Evolutionary conservation across 2,888 invertebrate genomes (phyloP), one percentile per base, ranked within the genome.

Genomic region (Neria commutata): DNA sequence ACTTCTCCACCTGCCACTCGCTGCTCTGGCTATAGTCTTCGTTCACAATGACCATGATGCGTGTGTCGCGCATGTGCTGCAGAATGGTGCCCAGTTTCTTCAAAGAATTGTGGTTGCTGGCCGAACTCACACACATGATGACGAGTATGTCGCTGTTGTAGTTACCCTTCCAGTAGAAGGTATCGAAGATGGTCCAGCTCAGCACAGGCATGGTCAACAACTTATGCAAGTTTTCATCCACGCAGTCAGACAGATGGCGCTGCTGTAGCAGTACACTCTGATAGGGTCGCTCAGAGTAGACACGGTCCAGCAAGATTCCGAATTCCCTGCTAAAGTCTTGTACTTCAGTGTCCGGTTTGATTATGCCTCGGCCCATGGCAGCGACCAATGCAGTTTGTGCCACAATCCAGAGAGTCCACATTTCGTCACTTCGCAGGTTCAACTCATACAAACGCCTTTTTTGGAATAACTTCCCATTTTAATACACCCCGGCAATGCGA

Each of bases 1-100:
- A n/a, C 2, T 1, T 4, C 2, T 8, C 16, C 3, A 68, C 11
- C n/a, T n/a, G n/a, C n/a, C n/a, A 4, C 26, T 14, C 2, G 40
- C 17, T 14, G 5, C n/a, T 16, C n/a, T 5, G 14, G 16, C 3
- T 14, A 25, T 34, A 14, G 0, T 57, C 40, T 11, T 16, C 29
- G 16, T 24, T 8, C 1, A 56, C 5, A 4, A 71, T 8, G 1
- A 75, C 46, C 14, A 74, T n/a, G 0, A 61, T 62, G 16, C 57
- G 49, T 2, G 63, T 65, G 5, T 57, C 50, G 1, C 74, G 66
- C 23, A 73, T 68, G 19, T 54, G 50, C 0, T 67, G 45, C 0
- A 73, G 53, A 54, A 64, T 72, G 17, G 14, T 3, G 23, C 56
- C 60, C 0, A 73, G 45, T 1, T 56, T 19, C 19, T 29, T 21